Base-by-base conservation (phyloP, 1,140 invertebrate species). In the Sinonovacula constricta region DNA sequence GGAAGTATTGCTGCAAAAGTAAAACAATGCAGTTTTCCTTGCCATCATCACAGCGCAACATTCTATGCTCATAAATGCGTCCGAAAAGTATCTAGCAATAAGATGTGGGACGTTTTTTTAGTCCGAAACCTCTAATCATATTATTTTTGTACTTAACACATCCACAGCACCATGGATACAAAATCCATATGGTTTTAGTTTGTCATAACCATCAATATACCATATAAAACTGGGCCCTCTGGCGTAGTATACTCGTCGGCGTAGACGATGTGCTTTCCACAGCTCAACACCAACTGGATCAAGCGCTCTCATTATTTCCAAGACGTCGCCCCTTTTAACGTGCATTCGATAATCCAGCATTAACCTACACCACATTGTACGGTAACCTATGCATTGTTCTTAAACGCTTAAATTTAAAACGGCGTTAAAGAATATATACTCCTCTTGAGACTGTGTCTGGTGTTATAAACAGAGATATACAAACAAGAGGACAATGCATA, bases 101-200 rank as follows among this genome's bases (percentile, higher is more conserved):
- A 62, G n/a, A 5, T 72, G 3, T 72, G 70, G 57, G 22, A 34
- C 33, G 39, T 82, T 86, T 34, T 84, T 88, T 18, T 12, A 24
- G 39, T 63, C 28, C 12, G 28, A 72, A 72, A 53, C 59, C 22
- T 72, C 39, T 51, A 51, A 39, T 45, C 26, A 60, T 18, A 60
- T 72, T 31, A 72, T 53, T 72, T 62, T 31, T 28, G 36, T 63
- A 4, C 57, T 51, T n/a, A 65, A 77, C 24, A 63, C 65, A 36
- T 68, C 56, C 0, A 68, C 59, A 45, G 60, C 49, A 5, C 74
- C 74, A 22, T 68, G 63, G 28, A 68, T 77, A 18, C 18, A 28
- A 57, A 77, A 77, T 7, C 74, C 63, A 45, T 67, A 57, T 30
- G 63, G 63, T 56, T 77, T 77, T 34, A 67, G 33, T n/a, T 67